Percentiles rank a stretch among this genome's conserved stretches.
Evolutionary conservation across 2,888 invertebrate species (phyloP).

Genomic region (Stegophylla sp.): DNA sequence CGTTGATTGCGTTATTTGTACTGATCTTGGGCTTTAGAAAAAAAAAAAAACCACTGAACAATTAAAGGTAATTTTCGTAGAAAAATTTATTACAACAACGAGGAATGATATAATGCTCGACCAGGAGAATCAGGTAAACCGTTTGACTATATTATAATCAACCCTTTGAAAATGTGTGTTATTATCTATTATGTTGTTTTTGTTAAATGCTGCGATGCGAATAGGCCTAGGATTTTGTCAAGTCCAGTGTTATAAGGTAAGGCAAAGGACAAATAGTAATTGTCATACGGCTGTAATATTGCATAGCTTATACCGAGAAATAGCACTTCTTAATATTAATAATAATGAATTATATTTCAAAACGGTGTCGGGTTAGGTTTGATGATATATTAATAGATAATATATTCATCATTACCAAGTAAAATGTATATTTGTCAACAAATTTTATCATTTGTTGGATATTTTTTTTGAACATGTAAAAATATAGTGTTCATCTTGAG

Average conservation of each 20-base stretch:
- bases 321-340: conserved; percentile 34
- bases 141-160: background rate
- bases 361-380: conserved; percentile 40
- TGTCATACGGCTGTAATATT: conserved; percentile 55
- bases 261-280: conserved; percentile 39
- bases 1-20: too few relatives aligned
- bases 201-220: conserved; percentile 55
- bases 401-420: background rate
- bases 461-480: too few relatives aligned
- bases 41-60: too few relatives aligned
- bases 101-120: conserved; percentile 47
- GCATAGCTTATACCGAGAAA: conserved; percentile 47
- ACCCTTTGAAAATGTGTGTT: conserved; percentile 1
- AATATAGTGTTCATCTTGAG: background rate
- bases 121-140: conserved; percentile 55
- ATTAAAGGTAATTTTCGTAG: background rate
- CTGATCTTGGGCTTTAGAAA: too few relatives aligned
- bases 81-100: too few relatives aligned
- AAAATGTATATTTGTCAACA: background rate
- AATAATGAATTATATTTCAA: background rate
- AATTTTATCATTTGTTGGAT: too few relatives aligned
- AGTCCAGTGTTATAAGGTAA: conserved; percentile 43
- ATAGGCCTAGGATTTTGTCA: conserved; percentile 52
- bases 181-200: conserved; percentile 43
- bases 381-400: background rate